These are phyloP conservation scores for Horisme vitalbata DNA, from an alignment of 2,888 invertebrate species.

Conservation along the genomic window DNA sequence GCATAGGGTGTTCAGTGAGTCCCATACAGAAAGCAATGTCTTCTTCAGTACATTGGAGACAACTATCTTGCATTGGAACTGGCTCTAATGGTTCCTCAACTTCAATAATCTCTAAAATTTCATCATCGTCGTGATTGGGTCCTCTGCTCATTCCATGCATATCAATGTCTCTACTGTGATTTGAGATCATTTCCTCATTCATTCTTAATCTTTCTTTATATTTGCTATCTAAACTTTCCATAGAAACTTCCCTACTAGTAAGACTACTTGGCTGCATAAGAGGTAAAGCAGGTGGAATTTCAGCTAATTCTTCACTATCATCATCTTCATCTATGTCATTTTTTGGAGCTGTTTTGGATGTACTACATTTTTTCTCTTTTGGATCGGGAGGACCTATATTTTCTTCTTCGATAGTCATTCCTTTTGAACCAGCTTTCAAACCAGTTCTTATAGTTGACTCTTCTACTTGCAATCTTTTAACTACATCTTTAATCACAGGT, in stretches of 20 bases:
- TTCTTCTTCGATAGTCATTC: slow-evolving; percentile 77
- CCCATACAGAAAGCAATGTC: slow-evolving; percentile 95
- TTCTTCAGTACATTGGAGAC: slow-evolving; percentile 95
- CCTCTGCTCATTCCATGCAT: slow-evolving; percentile 75
- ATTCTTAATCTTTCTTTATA: slow-evolving; percentile 87
- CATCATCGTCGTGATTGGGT: slow-evolving; percentile 82
- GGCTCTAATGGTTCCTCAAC: slow-evolving; percentile 91
- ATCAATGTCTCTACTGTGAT: slow-evolving; percentile 80
- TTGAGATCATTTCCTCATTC: slow-evolving; percentile 81
- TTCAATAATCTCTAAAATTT: slow-evolving; percentile 90
- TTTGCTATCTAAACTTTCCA: slow-evolving; percentile 91
- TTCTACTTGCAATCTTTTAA: slow-evolving; percentile 81
- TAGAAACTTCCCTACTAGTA: slow-evolving; percentile 91
- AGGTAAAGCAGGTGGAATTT: slow-evolving; percentile 91
- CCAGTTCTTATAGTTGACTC: slow-evolving; percentile 85
- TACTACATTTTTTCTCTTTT: slow-evolving; percentile 51
- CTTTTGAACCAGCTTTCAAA: slow-evolving; percentile 79
- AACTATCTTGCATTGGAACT: slow-evolving; percentile 93
- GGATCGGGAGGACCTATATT: slow-evolving; percentile 68
- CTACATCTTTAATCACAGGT: slow-evolving; percentile 76
- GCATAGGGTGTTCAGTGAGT: slow-evolving; percentile 85
- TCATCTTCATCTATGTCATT: slow-evolving; percentile 86
- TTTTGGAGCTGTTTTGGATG: slow-evolving; percentile 61
- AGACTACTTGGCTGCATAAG: slow-evolving; percentile 87
- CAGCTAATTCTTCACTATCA: slow-evolving; percentile 90